phyloP scores from a whole-genome alignment of 1,140 invertebrate genomes.

The Asobara japonica region DNA sequence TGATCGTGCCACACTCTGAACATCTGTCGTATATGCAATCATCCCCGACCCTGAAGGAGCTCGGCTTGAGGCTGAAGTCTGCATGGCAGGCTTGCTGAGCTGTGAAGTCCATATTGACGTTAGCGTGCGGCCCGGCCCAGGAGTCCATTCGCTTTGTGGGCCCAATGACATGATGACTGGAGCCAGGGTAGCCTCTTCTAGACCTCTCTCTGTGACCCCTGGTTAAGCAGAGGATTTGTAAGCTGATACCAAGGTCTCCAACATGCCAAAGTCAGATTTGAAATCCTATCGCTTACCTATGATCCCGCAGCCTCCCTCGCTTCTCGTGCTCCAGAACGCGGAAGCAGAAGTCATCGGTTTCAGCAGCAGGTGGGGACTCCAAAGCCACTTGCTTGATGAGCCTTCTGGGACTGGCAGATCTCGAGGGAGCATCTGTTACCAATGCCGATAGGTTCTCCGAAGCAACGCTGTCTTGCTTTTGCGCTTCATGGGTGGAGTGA shows the following conservation, averaged over 20 bases:
- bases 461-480: constrained; percentile 52
- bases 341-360: constrained; percentile 51
- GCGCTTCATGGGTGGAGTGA: no score
- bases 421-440: constrained; percentile 50
- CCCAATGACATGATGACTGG: constrained; percentile 44
- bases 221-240: no score
- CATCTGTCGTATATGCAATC: constrained; percentile 78
- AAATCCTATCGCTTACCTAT: no score
- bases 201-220: constrained; percentile 51
- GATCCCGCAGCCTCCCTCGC: constrained; percentile 49
- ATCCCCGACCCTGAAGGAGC: constrained; percentile 75
- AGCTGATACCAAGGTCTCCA: no score
- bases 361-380: constrained; percentile 55
- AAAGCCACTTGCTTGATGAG: constrained; percentile 61
- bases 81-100: constrained; percentile 65
- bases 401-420: constrained; percentile 57
- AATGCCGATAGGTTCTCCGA: constrained; percentile 48
- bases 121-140: constrained; percentile 50
- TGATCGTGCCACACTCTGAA: constrained; percentile 81
- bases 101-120: constrained; percentile 51
- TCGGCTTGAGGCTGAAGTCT: constrained; percentile 70
- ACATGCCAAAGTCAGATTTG: no score
- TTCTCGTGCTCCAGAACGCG: constrained; percentile 52
- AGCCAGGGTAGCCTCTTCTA: constrained; percentile 39
- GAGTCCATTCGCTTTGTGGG: constrained; percentile 51